Base-by-base conservation (phyloP, 1,140 invertebrate species). In the Patella vulgata region DNA sequence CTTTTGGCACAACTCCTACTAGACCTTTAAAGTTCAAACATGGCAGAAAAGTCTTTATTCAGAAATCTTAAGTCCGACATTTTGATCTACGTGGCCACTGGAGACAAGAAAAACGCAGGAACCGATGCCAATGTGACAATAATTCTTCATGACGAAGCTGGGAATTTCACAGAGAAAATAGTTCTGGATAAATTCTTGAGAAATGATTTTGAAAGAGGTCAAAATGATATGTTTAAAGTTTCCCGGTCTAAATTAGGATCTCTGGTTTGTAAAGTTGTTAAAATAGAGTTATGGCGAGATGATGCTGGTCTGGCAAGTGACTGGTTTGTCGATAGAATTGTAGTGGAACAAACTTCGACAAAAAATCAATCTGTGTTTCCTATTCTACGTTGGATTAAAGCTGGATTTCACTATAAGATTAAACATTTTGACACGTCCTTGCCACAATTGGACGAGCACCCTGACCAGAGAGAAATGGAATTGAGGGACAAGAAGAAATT, bases 321-420 rank as follows among this genome's bases (percentile, higher is more conserved):
- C 31, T 86, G 85, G 85, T 86, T 77, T 70, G 78, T 85, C 23
- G 84, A 86, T 21, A 74, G 70, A 47, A 74, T 86, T 36, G 63
- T 75, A 11, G 78, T 86, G 4, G 78, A 81, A 55, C 78, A 83
- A 61, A 55, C 73, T 42, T 63, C 67, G 30, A 78, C 75, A 0
- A 77, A 82, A 42, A 60, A 67, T 27, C 76, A 74, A 42, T 81
- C 71, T 58, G 75, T 80, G 23, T 86, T 86, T 61, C 85, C 85
- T 3, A 72, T 86, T 1, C 82, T 84, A 46, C 76, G 85, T 19
- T 87, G 86, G 85, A 82, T 87, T 44, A 76, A 75, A 47, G 50
- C 74, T 12, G 64, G 83, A 42, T 75, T 71, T 27, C 79, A 79
- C 28, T 86, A 87, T 63, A 59, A 78, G 14, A 80, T 87, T 36